Evolutionary conservation across 1,140 invertebrate species (phyloP).

Genomic region (Apis cerana): DNA sequence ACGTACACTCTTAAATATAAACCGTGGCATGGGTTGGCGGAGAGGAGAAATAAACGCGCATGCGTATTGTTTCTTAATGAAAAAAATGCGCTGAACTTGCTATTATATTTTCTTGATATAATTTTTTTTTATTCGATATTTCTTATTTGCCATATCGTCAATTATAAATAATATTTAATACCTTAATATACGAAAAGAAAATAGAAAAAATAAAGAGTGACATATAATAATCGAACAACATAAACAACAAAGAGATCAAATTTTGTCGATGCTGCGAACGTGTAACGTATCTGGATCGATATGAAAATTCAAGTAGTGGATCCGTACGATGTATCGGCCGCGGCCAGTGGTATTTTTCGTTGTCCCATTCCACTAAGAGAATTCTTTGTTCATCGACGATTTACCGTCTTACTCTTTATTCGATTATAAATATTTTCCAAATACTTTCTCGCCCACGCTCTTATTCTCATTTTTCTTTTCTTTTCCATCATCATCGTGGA

Average conservation of each 20-base stretch:
- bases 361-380: neutral
- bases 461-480: no score
- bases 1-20: neutral
- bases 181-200: no score
- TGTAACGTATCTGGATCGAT: neutral
- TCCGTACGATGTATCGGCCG: conserved; percentile 38
- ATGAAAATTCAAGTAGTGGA: conserved; percentile 35
- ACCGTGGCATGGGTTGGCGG: neutral
- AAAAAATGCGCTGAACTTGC: neutral
- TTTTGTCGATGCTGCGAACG: no score
- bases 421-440: no score
- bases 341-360: neutral
- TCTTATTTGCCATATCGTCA: no score
- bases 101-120: accelerated
- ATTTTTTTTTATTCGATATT: neutral
- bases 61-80: neutral
- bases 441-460: no score
- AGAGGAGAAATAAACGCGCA: no score
- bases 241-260: no score
- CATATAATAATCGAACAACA: neutral
- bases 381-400: neutral
- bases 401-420: neutral
- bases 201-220: neutral
- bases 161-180: no score
- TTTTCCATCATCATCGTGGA: no score